Percentiles rank a stretch among this genome's conserved stretches.
Conservation (phyloP, 2,888 invertebrate genomes). For the Steinernema carpocapsae region DNA sequence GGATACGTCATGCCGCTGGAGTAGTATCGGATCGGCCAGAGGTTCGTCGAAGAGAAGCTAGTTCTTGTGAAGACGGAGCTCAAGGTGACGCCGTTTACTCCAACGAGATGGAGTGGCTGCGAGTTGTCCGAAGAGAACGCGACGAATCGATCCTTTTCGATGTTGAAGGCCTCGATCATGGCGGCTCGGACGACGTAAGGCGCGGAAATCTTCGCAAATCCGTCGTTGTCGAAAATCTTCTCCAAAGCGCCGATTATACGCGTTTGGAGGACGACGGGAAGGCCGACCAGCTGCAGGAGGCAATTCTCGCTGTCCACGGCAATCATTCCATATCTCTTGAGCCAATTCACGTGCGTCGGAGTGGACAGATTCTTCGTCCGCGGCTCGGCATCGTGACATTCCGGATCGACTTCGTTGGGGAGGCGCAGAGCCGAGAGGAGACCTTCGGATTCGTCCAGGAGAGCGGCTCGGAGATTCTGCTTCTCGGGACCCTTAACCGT, state of each 20-base stretch:
- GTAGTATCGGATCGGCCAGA: background rate
- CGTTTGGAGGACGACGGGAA: slow-evolving; percentile 49
- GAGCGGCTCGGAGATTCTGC: slow-evolving; percentile 43
- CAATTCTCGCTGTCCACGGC: slow-evolving; percentile 49
- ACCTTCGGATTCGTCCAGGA: slow-evolving; percentile 47
- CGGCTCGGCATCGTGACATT: slow-evolving; percentile 25
- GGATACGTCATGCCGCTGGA: slow-evolving; percentile 11
- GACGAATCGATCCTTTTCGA: slow-evolving; percentile 43
- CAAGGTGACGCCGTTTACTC: background rate
- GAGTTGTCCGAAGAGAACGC: slow-evolving; percentile 37
- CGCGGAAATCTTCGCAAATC: slow-evolving; percentile 14
- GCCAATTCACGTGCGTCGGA: slow-evolving; percentile 50
- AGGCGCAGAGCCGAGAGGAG: slow-evolving; percentile 50
- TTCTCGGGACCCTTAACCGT: slow-evolving; percentile 1
- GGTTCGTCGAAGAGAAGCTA: background rate
- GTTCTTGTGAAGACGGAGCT: background rate
- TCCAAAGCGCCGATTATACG: background rate
- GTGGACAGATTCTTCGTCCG: background rate
- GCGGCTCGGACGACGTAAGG: slow-evolving; percentile 56
- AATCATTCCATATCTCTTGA: slow-evolving; percentile 49
- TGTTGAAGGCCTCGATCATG: slow-evolving; percentile 54
- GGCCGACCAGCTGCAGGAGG: slow-evolving; percentile 50
- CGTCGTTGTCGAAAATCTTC: background rate
- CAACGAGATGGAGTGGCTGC: background rate
- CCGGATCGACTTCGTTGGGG: slow-evolving; percentile 49